These are phyloP conservation scores for Desoria tigrina DNA, from an alignment of 2,888 invertebrate species.

Conservation along the genomic window DNA sequence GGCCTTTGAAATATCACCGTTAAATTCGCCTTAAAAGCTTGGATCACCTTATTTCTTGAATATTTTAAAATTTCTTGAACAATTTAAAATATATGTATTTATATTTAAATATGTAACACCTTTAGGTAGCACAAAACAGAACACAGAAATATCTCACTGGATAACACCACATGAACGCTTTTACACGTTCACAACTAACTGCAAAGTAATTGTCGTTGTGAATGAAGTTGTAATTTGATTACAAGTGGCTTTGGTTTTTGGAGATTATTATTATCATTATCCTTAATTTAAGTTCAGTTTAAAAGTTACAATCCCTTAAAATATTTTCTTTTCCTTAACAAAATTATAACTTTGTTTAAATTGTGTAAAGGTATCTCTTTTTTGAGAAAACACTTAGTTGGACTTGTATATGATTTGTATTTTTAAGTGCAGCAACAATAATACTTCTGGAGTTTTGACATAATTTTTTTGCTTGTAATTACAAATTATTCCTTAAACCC, in stretches of 20 bases:
- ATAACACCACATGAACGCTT: neutral
- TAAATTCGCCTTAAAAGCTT: slow-evolving; percentile 9
- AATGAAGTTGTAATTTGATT: neutral
- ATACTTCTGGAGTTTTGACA: slow-evolving; percentile 5
- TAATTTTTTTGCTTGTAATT: neutral
- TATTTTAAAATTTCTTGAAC: too few relatives aligned
- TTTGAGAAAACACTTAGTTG: slow-evolving; percentile 4
- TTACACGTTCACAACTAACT: too few relatives aligned
- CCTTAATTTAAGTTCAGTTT: neutral
- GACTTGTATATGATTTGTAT: slow-evolving; percentile 10
- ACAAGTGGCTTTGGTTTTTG: neutral
- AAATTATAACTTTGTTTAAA: slow-evolving; percentile 1
- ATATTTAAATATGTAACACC: slow-evolving; percentile 9
- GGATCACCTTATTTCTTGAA: neutral
- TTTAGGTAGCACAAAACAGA: slow-evolving; percentile 39
- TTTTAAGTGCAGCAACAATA: slow-evolving; percentile 6
- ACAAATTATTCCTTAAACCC: neutral
- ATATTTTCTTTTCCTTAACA: neutral
- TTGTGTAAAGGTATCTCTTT: slow-evolving; percentile 2
- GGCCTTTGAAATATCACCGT: slow-evolving; percentile 8
- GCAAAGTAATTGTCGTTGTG: too few relatives aligned
- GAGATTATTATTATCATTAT: neutral
- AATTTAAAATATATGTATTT: too few relatives aligned
- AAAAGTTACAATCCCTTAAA: slow-evolving; percentile 1
- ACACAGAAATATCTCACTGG: slow-evolving; percentile 47